Evolutionary conservation across 92 coral and sea anemone species (phyloP).

Genomic region (Epizoanthus ramosus): DNA sequence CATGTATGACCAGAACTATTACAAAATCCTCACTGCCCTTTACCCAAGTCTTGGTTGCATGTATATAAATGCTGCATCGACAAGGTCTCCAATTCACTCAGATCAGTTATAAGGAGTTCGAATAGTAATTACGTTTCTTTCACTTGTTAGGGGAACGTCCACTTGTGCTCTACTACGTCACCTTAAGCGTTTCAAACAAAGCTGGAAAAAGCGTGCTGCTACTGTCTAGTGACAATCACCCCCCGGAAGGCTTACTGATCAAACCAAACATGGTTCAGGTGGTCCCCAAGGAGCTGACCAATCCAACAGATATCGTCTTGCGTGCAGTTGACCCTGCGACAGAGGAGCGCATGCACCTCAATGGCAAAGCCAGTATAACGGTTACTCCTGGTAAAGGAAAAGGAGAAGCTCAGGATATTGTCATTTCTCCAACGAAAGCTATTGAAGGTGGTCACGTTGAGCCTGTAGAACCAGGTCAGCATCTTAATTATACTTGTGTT

Average conservation of each 20-base stretch:
- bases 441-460: slow-evolving; percentile 33
- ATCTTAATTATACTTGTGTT: not conserved
- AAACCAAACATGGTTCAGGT: slow-evolving; percentile 65
- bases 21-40: too few species aligned
- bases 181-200: slow-evolving; percentile 72
- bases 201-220: slow-evolving; percentile 57
- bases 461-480: slow-evolving; percentile 35
- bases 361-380: slow-evolving; percentile 58
- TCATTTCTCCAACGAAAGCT: slow-evolving; percentile 39
- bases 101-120: not conserved
- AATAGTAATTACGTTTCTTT: not conserved
- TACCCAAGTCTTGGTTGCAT: too few species aligned
- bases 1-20: too few species aligned
- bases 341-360: slow-evolving; percentile 67
- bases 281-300: slow-evolving; percentile 76
- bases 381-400: slow-evolving; percentile 74
- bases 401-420: slow-evolving; percentile 65
- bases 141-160: slow-evolving; percentile 70
- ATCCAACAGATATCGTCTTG: slow-evolving; percentile 60
- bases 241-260: slow-evolving; percentile 77
- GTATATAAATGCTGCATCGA: too few species aligned
- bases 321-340: slow-evolving; percentile 81
- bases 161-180: slow-evolving; percentile 73
- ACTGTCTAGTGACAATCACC: slow-evolving; percentile 89
- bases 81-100: not conserved